Conservation (phyloP, 2,113 vertebrate species). For the Dipodomys merriami region DNA sequence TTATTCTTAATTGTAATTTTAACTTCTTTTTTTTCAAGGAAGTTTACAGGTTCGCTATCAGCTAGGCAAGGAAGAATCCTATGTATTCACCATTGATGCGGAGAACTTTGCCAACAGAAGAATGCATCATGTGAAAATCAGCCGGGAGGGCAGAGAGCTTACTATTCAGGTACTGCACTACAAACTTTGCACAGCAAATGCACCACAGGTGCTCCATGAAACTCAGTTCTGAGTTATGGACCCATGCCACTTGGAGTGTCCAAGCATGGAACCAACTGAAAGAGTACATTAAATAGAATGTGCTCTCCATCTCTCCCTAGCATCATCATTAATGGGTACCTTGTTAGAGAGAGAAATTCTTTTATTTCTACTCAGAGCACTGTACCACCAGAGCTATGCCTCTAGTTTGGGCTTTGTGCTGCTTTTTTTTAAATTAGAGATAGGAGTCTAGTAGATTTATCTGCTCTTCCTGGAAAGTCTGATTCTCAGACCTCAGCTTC, state of each 20-base stretch:
- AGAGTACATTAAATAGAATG: background rate
- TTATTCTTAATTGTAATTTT: constrained; percentile 47
- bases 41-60: constrained; percentile 96
- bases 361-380: too few relatives aligned
- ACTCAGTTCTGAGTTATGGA: too few relatives aligned
- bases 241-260: background rate
- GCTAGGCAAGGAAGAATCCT: constrained; percentile 89
- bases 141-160: constrained; percentile 91
- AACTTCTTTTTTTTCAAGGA: constrained; percentile 87
- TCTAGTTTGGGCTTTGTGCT: too few relatives aligned
- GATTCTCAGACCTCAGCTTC: too few relatives aligned
- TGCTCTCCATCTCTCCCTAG: rapidly evolving
- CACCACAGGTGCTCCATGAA: too few relatives aligned
- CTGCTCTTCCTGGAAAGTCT: too few relatives aligned
- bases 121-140: constrained; percentile 92
- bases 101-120: constrained; percentile 92
- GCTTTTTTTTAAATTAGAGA: too few relatives aligned
- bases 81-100: constrained; percentile 89
- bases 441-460: too few relatives aligned
- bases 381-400: background rate
- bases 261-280: background rate
- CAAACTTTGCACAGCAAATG: too few relatives aligned
- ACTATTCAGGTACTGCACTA: constrained; percentile 90
- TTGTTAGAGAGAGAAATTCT: background rate
- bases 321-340: background rate